Evolutionary conservation across 2,797 vertebrate species (phyloP), one percentile per base, ranked within the genome.

Genomic region (Platalea minor): DNA sequence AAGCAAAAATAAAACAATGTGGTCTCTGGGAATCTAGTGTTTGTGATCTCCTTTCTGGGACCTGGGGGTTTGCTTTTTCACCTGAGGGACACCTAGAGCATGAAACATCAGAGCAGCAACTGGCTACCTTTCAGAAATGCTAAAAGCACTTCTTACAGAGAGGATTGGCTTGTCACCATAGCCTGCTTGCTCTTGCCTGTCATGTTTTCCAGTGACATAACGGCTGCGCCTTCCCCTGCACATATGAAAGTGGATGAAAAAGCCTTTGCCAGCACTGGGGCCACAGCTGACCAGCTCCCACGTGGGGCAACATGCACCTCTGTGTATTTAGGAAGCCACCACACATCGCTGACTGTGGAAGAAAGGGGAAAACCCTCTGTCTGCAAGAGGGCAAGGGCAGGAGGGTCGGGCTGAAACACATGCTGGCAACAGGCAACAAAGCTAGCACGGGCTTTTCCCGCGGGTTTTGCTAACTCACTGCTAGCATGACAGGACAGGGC

Each of bases 261-360:
- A 81, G 18, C 35, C 17, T 68, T 57, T 39, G 37, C 50, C 57
- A 56, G 63, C 1, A 1, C 21, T 13, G 41, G 46, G 50, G 67
- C 18, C 75, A 15, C 33, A 76, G 81, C 48, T 84, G 64, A 91
- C 2, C 0, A 0, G 25, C 33, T 76, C 77, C 3, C 5, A 26
- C 2, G 0, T 4, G 17, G 16, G 24, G 43, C 67, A 48, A 48
- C 3, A 4, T 10, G 41, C 48, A 57, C 9, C 45, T 21, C 67
- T 41, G 11, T 5, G 10, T 45, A 4, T 69, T 73, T 17, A 18
- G 48, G 46, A 46, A 95, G 54, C 63, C 54, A 57, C 3, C 2
- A 2, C 7, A 39, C 65, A 13, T 2, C 4, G 0, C 53, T 11
- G 25, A 60, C 23, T 2, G 6, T 0, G 0, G 7, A 87, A 50